Base-by-base conservation (phyloP, 2,888 invertebrate genomes). In the Diploptera punctata region DNA sequence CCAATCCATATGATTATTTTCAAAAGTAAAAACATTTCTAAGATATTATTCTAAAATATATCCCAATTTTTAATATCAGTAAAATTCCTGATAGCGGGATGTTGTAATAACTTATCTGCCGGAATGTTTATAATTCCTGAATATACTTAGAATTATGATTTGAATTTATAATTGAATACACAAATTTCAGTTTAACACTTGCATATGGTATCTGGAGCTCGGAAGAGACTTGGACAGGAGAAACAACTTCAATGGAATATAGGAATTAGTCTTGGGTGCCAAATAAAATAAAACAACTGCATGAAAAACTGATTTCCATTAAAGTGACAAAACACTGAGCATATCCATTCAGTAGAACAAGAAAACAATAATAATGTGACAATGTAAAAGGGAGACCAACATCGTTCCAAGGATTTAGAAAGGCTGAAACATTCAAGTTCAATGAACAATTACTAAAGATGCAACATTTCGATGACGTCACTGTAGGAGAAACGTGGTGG, bases 321-420 rank as follows among this genome's bases (percentile, higher is more conserved):
- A 76, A 77, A 78, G 79, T 78, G 79, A 79, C 78, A 78, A 79
- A 79, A 79, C 79, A 79, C 79, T 79, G 79, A 79, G 79, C 79
- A 79, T 78, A 77, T 77, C 75, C 77, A 77, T 78, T 79, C 78
- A 79, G 76, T 78, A 77, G 78, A 78, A 79, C 77, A 76, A 78
- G 78, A 77, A 77, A 77, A 77, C 77, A 77, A 78, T 77, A 76
- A 76, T 75, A 75, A 77, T 76, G 74, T 76, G 75, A 76, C 73
- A 72, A 75, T 75, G 72, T 70, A 75, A 71, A 70, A 76, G 76
- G 77, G 78, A 76, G 77, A 78, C 78, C 78, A 77, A 76, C 77
- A 77, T 76, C 77, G 76, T 77, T 77, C 76, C 77, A 77, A 76
- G 75, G 77, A 76, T 76, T 76, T 76, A 75, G 74, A 76, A 76